Base-by-base conservation (phyloP, 2,888 invertebrate species). In the Malacosoma neustria region DNA sequence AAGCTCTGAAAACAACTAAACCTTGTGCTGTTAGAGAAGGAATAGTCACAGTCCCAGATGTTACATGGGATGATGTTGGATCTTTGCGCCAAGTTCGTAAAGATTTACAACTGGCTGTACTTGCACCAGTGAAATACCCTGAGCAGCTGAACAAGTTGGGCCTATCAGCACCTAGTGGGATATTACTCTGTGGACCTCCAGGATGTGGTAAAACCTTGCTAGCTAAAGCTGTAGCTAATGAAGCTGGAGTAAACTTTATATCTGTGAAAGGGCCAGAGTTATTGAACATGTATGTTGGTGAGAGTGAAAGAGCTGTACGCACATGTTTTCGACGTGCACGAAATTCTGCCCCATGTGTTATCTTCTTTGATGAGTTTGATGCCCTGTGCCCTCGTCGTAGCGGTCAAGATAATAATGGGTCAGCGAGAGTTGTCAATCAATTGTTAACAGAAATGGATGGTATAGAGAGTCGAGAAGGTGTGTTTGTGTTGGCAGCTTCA, bases 391-490 rank as follows among this genome's bases (percentile, higher is more conserved):
- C 98, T 0, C 92, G 93, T 55, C 88, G 99, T 60, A 92, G 93
- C 4, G 92, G 93, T 31, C 89, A 90, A 42, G 91, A 85, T 35
- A 62, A 90, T 77, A 90, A 91, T 54, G 92, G 93, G 2, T 90
- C 93, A 0, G 91, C 93, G 0, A 89, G 98, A 15, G 95, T 99
- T 9, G 98, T 99, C 0, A 99, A 98, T 72, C 98, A 99, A 74
- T 86, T 99, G 72, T 81, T 99, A 34, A 98, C 98, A 0, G 99
- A 99, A 88, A 98, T 99, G 98, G 99, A 99, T 66, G 99, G 99
- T 2, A 90, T 99, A 30, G 96, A 97, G 67, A 91, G 91, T 14
- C 89, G 98, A 34, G 92, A 93, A 64, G 95, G 96, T 1, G 98
- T 99, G 3, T 99, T 95, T 69, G 89, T 99, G 12, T 90, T 99